Conservation (phyloP, 2,797 vertebrate species). For the Notoglanidium macrostoma region DNA sequence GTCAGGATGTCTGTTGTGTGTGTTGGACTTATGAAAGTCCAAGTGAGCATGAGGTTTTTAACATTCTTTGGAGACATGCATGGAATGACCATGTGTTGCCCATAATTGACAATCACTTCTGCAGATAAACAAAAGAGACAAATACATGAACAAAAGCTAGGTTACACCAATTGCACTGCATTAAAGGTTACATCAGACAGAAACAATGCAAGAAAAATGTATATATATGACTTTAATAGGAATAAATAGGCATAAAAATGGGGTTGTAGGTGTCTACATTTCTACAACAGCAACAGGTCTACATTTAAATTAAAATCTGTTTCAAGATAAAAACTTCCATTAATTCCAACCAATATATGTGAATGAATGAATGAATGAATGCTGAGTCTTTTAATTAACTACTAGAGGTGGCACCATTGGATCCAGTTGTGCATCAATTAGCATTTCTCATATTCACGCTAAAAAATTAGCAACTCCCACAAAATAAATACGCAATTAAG, state of each 20-base stretch:
- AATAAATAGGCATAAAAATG: background rate
- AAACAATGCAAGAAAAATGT: background rate
- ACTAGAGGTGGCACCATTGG: no score
- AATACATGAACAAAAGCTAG: background rate
- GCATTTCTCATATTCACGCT: no score
- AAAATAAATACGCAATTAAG: no score
- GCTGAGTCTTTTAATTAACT: background rate
- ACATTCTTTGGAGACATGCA: slow-evolving; percentile 52
- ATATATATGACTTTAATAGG: background rate
- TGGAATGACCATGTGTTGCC: slow-evolving; percentile 51
- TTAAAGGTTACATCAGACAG: background rate
- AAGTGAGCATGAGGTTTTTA: slow-evolving; percentile 48
- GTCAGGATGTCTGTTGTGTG: slow-evolving; percentile 32
- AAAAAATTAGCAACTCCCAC: no score
- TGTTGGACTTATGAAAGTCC: slow-evolving; percentile 45
- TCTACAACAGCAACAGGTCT: no score
- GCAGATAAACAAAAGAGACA: background rate
- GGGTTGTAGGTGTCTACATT: background rate
- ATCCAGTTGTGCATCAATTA: no score
- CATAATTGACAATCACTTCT: slow-evolving; percentile 33
- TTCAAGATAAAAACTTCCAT: background rate
- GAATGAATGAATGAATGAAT: background rate
- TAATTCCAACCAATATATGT: background rate
- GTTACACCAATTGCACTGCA: background rate
- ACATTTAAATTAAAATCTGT: background rate